Conservation (phyloP, 1,140 invertebrate genomes). For the Meloidogyne hapla region DNA sequence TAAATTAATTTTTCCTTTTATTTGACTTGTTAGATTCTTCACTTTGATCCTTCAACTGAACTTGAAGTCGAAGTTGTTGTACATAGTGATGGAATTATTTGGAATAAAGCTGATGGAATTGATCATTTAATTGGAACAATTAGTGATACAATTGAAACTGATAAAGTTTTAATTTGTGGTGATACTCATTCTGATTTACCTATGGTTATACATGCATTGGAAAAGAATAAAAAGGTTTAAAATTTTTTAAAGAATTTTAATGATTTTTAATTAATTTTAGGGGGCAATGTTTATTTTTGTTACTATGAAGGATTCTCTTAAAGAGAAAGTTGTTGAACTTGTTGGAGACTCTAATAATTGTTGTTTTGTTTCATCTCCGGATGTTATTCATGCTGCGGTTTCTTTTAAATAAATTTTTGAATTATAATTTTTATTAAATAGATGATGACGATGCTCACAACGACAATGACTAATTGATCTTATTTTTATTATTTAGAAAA, state of each 20-base stretch:
- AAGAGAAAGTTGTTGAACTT: slow-evolving; percentile 34
- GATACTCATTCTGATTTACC: slow-evolving; percentile 60
- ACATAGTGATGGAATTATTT: slow-evolving; percentile 50
- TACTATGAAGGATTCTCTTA: slow-evolving; percentile 28
- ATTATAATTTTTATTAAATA: not conserved
- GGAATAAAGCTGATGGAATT: slow-evolving; percentile 63
- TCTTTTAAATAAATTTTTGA: not conserved
- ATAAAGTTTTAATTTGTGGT: slow-evolving; percentile 58
- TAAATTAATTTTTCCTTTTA: too few relatives aligned
- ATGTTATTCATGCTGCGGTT: slow-evolving; percentile 48
- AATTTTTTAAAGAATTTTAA: not conserved
- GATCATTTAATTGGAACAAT: slow-evolving; percentile 51
- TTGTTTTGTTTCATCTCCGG: slow-evolving; percentile 52
- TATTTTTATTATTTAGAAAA: not conserved
- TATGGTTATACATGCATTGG: slow-evolving; percentile 51
- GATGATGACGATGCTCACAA: slow-evolving; percentile 23
- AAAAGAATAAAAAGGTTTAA: slow-evolving; percentile 48
- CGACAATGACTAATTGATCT: not conserved
- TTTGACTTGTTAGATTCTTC: slow-evolving; percentile 53
- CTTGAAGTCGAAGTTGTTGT: slow-evolving; percentile 62
- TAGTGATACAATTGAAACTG: slow-evolving; percentile 46
- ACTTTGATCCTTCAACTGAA: slow-evolving; percentile 59
- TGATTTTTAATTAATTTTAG: slow-evolving; percentile 37
- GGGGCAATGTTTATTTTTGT: slow-evolving; percentile 48
- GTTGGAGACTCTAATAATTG: slow-evolving; percentile 15